Evolutionary conservation across 2,113 vertebrate species (phyloP).

Genomic region (Lepisosteus oculatus): DNA sequence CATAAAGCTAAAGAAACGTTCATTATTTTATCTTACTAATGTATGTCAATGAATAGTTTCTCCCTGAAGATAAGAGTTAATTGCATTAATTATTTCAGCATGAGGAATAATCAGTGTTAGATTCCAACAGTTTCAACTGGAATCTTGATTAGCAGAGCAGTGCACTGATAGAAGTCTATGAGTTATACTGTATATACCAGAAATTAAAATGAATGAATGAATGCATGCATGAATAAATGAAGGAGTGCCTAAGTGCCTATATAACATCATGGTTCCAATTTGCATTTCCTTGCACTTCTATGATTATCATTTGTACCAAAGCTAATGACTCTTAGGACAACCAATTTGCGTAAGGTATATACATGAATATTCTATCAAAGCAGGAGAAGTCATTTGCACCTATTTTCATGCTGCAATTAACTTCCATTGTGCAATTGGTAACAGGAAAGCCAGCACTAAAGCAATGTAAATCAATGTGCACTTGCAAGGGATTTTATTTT

Average conservation of each 20-base stretch:
- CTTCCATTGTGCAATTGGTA: slow-evolving; percentile 43
- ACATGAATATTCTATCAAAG: slow-evolving; percentile 56
- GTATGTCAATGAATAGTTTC: not conserved
- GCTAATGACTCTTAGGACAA: slow-evolving; percentile 39
- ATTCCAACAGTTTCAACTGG: slow-evolving; percentile 20
- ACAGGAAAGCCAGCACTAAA: slow-evolving; percentile 37
- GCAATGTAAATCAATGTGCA: slow-evolving; percentile 39
- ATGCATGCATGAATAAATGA: slow-evolving; percentile 36
- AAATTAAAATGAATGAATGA: not conserved
- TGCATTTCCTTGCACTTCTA: slow-evolving; percentile 18
- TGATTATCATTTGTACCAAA: slow-evolving; percentile 29
- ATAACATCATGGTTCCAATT: slow-evolving; percentile 24
- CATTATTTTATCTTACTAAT: not conserved
- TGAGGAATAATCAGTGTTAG: not conserved
- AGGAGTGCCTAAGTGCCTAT: slow-evolving; percentile 28
- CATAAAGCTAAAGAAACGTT: no score
- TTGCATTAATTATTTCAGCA: slow-evolving; percentile 13
- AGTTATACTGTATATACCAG: not conserved
- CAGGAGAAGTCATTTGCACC: slow-evolving; percentile 34
- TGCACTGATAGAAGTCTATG: not conserved
- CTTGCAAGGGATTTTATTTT: slow-evolving; percentile 33
- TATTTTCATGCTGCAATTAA: slow-evolving; percentile 35
- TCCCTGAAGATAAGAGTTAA: slow-evolving; percentile 14
- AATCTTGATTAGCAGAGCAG: slow-evolving; percentile 22
- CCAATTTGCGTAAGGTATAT: slow-evolving; percentile 56